Evolutionary conservation across 2,888 invertebrate species (phyloP), one percentile per base, ranked within the genome.

Genomic region (Cantharis rufa): DNA sequence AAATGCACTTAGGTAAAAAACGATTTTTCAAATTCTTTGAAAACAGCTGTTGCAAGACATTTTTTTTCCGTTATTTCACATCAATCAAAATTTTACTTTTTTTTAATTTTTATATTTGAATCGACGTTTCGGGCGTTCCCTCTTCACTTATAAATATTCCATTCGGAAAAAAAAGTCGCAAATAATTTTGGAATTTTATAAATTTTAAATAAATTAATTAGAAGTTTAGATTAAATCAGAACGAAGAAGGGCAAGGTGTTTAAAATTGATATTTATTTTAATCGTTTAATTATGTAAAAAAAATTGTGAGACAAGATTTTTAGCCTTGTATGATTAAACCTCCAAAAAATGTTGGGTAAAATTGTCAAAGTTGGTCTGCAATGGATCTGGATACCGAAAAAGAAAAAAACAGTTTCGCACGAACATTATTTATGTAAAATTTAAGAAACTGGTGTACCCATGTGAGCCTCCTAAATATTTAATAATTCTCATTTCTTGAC

Each of bases 401-500:
- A 13, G n/a, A 48, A 48, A 48, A 48, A 48, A 48, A 48, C 7
- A 48, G 48, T 48, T 48, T n/a, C 2, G 1, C n/a, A 48, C 48
- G n/a, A 48, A 48, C n/a, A 13, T n/a, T n/a, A 69, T 69, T 21
- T 27, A n/a, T n/a, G n/a, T n/a, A 27, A 27, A 69, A 28, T 18
- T 28, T 24, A 15, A 63, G 70, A 77, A 74, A 75, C 69, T 69
- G 15, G 48, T 62, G 73, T 75, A 77, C 80, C 80, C 74, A 75
- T 48, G 63, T 64, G 76, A 77, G 79, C 80, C 79, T 75, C 80
- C 73, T 73, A 73, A 72, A 77, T 75, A 79, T 77, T 78, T 79
- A 79, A 48, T 48, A 48, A 79, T 78, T 76, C 80, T 79, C 74
- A 78, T 79, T 78, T 78, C 74, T 75, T 75, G 78, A 78, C 78